Conservation (phyloP, 2,797 vertebrate genomes). For the Neosalanx taihuensis region DNA sequence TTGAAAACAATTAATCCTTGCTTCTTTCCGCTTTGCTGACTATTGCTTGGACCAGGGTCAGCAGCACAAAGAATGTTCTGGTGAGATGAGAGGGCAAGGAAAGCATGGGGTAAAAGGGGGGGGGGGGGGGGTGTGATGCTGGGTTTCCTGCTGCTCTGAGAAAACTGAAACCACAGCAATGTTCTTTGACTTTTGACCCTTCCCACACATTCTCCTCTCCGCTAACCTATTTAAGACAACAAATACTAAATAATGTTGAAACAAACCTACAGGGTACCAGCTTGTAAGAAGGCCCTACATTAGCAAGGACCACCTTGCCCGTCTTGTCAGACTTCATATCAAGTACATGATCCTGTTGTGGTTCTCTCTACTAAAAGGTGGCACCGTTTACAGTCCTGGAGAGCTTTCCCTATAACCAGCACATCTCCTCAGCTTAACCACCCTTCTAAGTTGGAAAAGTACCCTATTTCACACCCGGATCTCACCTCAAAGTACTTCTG, state of each 20-base stretch:
- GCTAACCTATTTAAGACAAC: conserved; percentile 35
- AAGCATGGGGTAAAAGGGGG: neutral
- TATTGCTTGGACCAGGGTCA: conserved; percentile 45
- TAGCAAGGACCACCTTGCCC: neutral
- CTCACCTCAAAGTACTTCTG: conserved; percentile 57
- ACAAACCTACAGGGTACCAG: neutral
- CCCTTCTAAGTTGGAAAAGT: conserved; percentile 35
- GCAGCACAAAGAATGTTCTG: conserved; percentile 12
- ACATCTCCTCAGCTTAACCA: conserved; percentile 31
- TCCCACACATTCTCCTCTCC: conserved; percentile 29
- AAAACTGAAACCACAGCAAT: conserved; percentile 29
- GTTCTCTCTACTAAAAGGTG: too few relatives aligned
- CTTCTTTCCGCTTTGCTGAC: conserved; percentile 35
- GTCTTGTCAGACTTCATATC: neutral
- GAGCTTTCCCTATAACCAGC: too few relatives aligned
- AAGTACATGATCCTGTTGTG: neutral
- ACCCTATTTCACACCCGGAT: conserved; percentile 22
- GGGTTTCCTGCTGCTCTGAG: neutral
- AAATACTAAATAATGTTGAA: neutral
- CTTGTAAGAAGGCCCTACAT: neutral
- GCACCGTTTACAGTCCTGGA: too few relatives aligned
- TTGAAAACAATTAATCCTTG: conserved; percentile 68
- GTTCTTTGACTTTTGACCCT: conserved; percentile 32
- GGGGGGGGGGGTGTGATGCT: neutral
- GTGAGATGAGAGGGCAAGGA: neutral